A percentile compares a stretch with the other conserved stretches of the same genome.
Evolutionary conservation across 2,888 invertebrate species (phyloP).

Genomic region (Orthosia cruda): DNA sequence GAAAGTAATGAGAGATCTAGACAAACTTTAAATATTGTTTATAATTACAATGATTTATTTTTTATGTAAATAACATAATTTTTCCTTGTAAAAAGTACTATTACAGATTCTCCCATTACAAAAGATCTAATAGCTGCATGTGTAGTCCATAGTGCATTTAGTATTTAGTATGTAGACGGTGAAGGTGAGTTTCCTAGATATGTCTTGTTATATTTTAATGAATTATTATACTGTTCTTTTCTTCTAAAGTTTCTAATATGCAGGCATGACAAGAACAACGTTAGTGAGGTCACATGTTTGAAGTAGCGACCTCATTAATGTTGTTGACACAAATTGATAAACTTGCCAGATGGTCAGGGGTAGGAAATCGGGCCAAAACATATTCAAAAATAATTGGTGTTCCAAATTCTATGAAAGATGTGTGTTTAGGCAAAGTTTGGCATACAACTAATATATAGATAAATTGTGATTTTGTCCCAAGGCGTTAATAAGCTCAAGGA

Average conservation of each 20-base stretch:
- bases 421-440: constrained; percentile 48
- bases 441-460: constrained; percentile 71
- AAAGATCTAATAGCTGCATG: constrained; percentile 45
- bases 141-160: constrained; percentile 54
- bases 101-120: constrained; percentile 51
- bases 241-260: constrained; percentile 40
- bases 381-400: constrained; percentile 34
- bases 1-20: constrained; percentile 50
- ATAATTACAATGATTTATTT: background rate
- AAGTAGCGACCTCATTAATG: constrained; percentile 23
- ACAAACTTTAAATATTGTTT: background rate
- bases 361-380: constrained; percentile 21
- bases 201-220: constrained; percentile 33
- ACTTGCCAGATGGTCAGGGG: constrained; percentile 67
- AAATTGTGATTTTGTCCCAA: constrained; percentile 89
- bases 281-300: constrained; percentile 18
- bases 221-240: constrained; percentile 35
- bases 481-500: constrained; percentile 95
- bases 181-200: constrained; percentile 59
- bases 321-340: constrained; percentile 47
- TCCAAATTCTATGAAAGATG: background rate
- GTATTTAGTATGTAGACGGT: constrained; percentile 54
- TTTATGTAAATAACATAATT: constrained; percentile 29
- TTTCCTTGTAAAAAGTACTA: constrained; percentile 10
- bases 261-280: constrained; percentile 51